Percentiles rank a stretch among this genome's conserved stretches.
Evolutionary conservation across 1,140 invertebrate genomes (phyloP).

Genomic region (Apis laboriosa): DNA sequence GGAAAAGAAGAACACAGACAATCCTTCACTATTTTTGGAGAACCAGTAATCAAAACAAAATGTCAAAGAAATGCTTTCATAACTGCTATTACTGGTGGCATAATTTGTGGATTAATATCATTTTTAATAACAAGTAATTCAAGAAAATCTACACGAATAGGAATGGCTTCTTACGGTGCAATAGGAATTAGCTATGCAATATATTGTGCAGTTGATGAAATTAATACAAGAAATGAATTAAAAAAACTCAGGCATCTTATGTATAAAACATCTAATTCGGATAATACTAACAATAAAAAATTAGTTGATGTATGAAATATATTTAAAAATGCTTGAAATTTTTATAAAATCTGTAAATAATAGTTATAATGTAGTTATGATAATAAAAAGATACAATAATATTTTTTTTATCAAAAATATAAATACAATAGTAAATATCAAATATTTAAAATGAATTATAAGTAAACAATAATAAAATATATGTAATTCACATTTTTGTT

Average conservation of each 20-base stretch:
- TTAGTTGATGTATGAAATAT: not conserved
- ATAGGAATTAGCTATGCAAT: not conserved
- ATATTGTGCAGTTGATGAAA: not conserved
- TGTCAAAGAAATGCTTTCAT: conserved; percentile 25
- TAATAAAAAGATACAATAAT: not conserved
- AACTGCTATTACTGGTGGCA: conserved; percentile 18
- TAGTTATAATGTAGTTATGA: not conserved
- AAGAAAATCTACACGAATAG: not conserved
- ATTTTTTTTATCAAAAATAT: not conserved
- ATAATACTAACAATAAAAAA: not conserved
- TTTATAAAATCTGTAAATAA: too few species aligned
- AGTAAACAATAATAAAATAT: not conserved
- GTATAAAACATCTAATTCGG: too few species aligned
- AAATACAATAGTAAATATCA: not conserved
- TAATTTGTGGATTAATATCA: conserved; percentile 8
- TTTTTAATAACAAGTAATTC: conserved; percentile 28
- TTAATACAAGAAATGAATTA: not conserved
- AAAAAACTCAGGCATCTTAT: not conserved
- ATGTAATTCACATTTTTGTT: not conserved
- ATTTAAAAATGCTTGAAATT: not conserved
- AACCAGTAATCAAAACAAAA: conserved; percentile 15
- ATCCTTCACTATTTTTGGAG: conserved; percentile 1
- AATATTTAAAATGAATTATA: not conserved
- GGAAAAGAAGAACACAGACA: too few species aligned
- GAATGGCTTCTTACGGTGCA: not conserved